Evolutionary conservation across 1,140 invertebrate species (phyloP).

Genomic region (Aphelinus atriplicis): DNA sequence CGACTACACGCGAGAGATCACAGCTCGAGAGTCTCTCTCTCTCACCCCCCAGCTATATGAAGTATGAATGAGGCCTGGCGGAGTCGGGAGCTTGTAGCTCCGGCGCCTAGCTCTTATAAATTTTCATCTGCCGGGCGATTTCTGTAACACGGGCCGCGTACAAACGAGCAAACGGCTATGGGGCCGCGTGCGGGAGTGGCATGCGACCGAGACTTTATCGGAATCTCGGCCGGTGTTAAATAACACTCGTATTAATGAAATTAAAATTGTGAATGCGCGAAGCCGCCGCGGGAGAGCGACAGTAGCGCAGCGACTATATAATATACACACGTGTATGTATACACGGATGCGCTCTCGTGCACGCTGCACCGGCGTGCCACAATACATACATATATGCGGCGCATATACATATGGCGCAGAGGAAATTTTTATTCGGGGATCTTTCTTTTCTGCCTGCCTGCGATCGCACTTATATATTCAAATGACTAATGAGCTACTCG

Average conservation of each 20-base stretch:
- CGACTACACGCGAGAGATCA: not conserved
- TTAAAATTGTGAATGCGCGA: constrained; percentile 4
- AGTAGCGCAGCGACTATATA: too few relatives aligned
- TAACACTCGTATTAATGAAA: constrained; percentile 2
- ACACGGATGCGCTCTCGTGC: too few relatives aligned
- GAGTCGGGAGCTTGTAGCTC: too few relatives aligned
- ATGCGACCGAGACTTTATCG: not conserved
- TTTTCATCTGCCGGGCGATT: not conserved
- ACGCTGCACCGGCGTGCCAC: too few relatives aligned
- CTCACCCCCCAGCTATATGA: too few relatives aligned
- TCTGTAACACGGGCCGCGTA: not conserved
- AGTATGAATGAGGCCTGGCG: too few relatives aligned
- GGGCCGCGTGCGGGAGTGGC: not conserved
- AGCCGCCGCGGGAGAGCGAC: not conserved
- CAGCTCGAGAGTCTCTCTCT: too few relatives aligned
- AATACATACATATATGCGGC: too few relatives aligned
- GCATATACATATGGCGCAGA: not conserved
- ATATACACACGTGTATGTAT: too few relatives aligned
- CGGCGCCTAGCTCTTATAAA: not conserved
- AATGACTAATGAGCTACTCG: constrained; percentile 26
- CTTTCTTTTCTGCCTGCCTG: not conserved
- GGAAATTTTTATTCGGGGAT: not conserved
- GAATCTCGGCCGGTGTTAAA: not conserved
- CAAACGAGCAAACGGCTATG: not conserved
- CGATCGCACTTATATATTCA: not conserved